phyloP scores from a whole-genome alignment of 2,888 invertebrate species.

The Catocala fraxini region DNA sequence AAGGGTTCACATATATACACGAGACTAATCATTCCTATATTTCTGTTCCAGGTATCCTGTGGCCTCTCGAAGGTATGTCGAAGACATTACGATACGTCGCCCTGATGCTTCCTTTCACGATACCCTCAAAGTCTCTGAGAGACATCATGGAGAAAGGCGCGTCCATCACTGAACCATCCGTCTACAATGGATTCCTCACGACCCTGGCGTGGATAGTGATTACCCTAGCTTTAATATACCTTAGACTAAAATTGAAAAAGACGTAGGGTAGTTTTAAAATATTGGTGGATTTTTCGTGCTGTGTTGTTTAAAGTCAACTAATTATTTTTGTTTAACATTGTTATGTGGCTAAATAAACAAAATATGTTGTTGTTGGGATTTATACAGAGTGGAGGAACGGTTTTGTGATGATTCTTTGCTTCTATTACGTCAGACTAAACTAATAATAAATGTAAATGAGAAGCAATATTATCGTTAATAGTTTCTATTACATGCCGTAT shows the following conservation, averaged over 20 bases:
- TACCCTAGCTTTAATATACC: constrained; percentile 86
- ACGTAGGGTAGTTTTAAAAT: constrained; percentile 49
- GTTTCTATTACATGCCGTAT: too few species aligned
- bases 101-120: constrained; percentile 92
- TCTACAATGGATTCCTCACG: constrained; percentile 92
- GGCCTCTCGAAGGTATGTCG: constrained; percentile 91
- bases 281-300: background rate
- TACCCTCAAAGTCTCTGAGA: constrained; percentile 92
- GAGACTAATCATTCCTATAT: background rate
- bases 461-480: too few species aligned
- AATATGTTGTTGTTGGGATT: background rate
- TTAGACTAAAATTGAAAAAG: constrained; percentile 77
- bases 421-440: too few species aligned
- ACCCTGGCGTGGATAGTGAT: constrained; percentile 89
- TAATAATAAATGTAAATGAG: too few species aligned
- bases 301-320: constrained; percentile 7
- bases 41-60: constrained; percentile 85
- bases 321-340: background rate
- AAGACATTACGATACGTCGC: constrained; percentile 88
- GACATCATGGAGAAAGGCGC: constrained; percentile 93
- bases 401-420: background rate
- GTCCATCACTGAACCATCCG: constrained; percentile 89
- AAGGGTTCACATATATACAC: too few species aligned
- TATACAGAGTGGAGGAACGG: background rate
- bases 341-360: background rate